Evolutionary conservation across 2,797 vertebrate species (phyloP).

Genomic region (Cheracebus regulus): DNA sequence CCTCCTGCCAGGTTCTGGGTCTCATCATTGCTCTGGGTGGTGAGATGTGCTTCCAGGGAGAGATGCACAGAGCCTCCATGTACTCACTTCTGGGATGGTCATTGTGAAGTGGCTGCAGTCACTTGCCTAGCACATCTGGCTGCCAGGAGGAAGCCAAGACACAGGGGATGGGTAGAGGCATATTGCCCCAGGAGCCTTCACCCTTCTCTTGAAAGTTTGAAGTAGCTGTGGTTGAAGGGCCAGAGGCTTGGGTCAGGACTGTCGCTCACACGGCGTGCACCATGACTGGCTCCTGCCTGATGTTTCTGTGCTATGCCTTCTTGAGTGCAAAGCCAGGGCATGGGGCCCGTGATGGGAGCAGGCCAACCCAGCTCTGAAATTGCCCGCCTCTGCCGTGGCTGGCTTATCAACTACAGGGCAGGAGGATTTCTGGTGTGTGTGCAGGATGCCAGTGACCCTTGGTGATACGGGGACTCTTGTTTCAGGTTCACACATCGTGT

Average conservation of each 20-base stretch:
- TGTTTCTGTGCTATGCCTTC: neutral
- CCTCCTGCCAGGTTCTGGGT: neutral
- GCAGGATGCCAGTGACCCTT: neutral
- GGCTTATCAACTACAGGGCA: neutral
- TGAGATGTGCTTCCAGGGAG: neutral
- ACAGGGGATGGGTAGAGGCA: neutral
- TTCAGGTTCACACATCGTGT: slow-evolving; percentile 94
- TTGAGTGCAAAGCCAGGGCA: neutral
- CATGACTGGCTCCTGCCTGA: neutral
- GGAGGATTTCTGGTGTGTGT: neutral
- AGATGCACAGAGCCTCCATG: neutral
- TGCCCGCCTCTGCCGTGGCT: fast-evolving
- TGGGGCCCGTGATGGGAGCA: neutral
- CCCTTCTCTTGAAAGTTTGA: neutral
- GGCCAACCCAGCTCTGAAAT: neutral
- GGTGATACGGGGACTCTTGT: neutral
- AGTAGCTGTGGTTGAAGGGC: neutral
- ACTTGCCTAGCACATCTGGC: neutral
- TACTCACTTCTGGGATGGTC: neutral
- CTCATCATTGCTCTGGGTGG: too few relatives aligned
- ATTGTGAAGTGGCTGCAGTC: neutral
- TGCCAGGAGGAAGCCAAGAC: neutral
- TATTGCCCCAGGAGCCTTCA: too few relatives aligned
- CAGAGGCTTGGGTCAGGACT: too few relatives aligned
- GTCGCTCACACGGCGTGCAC: neutral